Evolutionary conservation across 2,797 vertebrate genomes (phyloP).

Genomic region (Halcyon chelicuti): DNA sequence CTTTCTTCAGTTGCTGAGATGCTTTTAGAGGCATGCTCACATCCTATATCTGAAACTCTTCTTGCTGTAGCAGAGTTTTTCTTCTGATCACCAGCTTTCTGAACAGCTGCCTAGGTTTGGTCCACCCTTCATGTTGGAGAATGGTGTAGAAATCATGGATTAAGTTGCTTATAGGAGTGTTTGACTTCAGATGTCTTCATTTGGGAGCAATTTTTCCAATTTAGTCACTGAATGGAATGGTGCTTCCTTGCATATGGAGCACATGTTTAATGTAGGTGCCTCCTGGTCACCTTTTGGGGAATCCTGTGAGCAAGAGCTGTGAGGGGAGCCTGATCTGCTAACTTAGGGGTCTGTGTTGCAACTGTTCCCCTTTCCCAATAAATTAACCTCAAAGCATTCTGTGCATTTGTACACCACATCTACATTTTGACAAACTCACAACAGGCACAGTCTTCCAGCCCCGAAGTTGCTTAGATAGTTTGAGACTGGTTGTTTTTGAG

Average conservation of each 20-base stretch:
- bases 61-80: background rate
- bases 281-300: background rate
- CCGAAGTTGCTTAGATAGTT: background rate
- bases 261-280: background rate
- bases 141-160: background rate
- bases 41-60: background rate
- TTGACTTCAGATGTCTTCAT: background rate
- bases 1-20: background rate
- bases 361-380: background rate
- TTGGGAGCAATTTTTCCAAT: background rate
- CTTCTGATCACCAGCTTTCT: background rate
- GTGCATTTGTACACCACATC: background rate
- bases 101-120: background rate
- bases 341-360: background rate
- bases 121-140: background rate
- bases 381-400: background rate
- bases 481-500: background rate
- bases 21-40: background rate
- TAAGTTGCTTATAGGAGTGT: background rate
- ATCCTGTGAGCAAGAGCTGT: background rate
- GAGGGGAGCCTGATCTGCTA: background rate
- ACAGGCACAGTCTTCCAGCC: background rate
- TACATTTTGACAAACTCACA: background rate
- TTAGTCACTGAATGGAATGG: background rate
- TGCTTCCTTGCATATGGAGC: background rate